Conservation (phyloP, 2,113 vertebrate species). For the Tricholaema leucomelas region DNA sequence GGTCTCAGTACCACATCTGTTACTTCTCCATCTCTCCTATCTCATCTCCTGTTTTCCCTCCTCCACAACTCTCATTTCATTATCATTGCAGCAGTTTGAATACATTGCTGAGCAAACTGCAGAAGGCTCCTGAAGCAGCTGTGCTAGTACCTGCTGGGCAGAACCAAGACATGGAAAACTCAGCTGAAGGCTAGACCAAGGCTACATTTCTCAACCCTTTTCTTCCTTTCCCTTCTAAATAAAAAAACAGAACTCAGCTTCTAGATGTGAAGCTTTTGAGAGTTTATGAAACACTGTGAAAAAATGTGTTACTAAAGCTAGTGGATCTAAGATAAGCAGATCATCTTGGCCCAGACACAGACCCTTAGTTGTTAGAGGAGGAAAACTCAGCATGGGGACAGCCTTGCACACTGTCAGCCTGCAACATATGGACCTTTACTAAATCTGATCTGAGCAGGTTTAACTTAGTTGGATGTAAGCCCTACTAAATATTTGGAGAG, state of each 20-base stretch:
- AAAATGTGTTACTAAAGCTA: neutral
- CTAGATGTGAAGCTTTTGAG: neutral
- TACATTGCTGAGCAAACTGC: neutral
- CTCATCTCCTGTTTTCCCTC: neutral
- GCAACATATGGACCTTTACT: conserved; percentile 20
- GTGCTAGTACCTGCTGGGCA: neutral
- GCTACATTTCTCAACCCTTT: neutral
- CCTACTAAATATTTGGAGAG: neutral
- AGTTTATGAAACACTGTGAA: neutral
- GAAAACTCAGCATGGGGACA: neutral
- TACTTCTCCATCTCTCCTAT: neutral
- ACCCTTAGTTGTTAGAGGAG: neutral
- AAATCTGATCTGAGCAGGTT: conserved; percentile 34
- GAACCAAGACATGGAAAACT: neutral
- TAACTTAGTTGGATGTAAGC: conserved; percentile 1
- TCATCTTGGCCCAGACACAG: conserved; percentile 1
- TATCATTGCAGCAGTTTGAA: neutral
- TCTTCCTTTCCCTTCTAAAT: neutral
- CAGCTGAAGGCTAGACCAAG: neutral
- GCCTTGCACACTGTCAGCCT: neutral
- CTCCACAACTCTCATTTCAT: neutral
- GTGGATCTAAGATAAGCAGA: conserved; percentile 19
- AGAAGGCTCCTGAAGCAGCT: neutral
- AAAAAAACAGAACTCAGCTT: neutral
- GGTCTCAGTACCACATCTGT: neutral